phyloP scores from a whole-genome alignment of 2,113 vertebrate species.

The Apaloderma vittatum region DNA sequence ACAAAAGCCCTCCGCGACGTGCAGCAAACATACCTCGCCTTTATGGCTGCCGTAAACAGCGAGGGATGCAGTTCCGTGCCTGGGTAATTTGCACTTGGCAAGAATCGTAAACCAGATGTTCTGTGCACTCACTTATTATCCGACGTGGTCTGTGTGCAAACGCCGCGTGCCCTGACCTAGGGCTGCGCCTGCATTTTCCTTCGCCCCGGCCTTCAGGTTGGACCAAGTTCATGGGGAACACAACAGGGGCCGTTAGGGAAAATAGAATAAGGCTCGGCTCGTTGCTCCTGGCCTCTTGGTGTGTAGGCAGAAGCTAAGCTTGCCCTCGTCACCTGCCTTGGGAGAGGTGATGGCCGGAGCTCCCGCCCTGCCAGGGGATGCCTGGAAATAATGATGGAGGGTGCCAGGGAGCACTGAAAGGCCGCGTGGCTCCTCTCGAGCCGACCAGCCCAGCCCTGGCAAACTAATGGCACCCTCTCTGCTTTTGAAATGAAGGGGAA shows the following conservation, averaged over 20 bases:
- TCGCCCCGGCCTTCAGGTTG: neutral
- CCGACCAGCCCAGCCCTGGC: neutral
- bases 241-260: neutral
- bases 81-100: neutral
- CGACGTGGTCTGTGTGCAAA: neutral
- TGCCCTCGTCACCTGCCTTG: fast-evolving
- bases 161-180: neutral
- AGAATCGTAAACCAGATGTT: too few species aligned
- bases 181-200: neutral
- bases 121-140: neutral
- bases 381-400: neutral
- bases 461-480: neutral
- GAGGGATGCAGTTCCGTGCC: neutral
- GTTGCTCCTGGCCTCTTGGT: neutral
- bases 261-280: neutral
- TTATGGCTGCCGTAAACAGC: neutral
- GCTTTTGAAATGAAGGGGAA: neutral
- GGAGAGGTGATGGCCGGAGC: neutral
- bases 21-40: neutral
- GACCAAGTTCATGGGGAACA: neutral
- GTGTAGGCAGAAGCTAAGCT: neutral
- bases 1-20: neutral
- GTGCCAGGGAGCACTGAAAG: neutral
- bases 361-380: neutral
- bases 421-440: neutral